These are phyloP conservation scores for Cryptocephalus moraei DNA, from an alignment of 2,888 invertebrate species.

Conservation along the genomic window DNA sequence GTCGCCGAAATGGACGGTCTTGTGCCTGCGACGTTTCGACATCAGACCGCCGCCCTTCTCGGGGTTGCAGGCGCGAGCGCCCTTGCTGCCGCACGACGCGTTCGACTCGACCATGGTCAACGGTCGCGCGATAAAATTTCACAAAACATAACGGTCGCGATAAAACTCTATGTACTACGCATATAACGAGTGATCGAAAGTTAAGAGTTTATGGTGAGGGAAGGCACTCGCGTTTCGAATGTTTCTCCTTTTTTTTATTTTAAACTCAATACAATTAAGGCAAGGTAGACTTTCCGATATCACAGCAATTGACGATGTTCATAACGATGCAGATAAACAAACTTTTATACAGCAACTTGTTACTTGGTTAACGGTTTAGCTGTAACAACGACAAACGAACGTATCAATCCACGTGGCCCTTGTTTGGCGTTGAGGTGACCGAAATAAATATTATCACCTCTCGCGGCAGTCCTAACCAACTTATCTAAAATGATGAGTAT, in stretches of 20 bases:
- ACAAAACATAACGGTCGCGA: slow-evolving; percentile 20
- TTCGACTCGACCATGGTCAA: slow-evolving; percentile 37
- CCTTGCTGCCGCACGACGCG: slow-evolving; percentile 30
- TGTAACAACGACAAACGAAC: too few relatives aligned
- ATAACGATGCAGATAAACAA: slow-evolving; percentile 8
- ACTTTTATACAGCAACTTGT: too few relatives aligned
- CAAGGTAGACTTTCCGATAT: slow-evolving; percentile 32
- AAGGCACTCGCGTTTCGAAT: slow-evolving; percentile 29
- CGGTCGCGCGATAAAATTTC: slow-evolving; percentile 13
- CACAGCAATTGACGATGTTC: slow-evolving; percentile 34
- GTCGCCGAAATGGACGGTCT: slow-evolving; percentile 70
- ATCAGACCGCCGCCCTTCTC: slow-evolving; percentile 35
- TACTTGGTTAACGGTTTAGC: too few relatives aligned
- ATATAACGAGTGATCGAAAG: too few relatives aligned
- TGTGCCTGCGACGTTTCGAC: slow-evolving; percentile 62
- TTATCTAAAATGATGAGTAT: too few relatives aligned
- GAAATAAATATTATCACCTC: too few relatives aligned
- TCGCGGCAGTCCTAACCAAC: too few relatives aligned
- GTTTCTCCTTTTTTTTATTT: slow-evolving; percentile 19
- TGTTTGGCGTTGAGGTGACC: too few relatives aligned
- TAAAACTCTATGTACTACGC: background rate
- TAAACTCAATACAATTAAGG: slow-evolving; percentile 27
- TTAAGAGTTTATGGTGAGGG: background rate
- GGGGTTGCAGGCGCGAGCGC: slow-evolving; percentile 30
- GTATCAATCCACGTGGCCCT: too few relatives aligned